phyloP scores from a whole-genome alignment of 2,888 invertebrate species.

The Vesta saturnalis region DNA sequence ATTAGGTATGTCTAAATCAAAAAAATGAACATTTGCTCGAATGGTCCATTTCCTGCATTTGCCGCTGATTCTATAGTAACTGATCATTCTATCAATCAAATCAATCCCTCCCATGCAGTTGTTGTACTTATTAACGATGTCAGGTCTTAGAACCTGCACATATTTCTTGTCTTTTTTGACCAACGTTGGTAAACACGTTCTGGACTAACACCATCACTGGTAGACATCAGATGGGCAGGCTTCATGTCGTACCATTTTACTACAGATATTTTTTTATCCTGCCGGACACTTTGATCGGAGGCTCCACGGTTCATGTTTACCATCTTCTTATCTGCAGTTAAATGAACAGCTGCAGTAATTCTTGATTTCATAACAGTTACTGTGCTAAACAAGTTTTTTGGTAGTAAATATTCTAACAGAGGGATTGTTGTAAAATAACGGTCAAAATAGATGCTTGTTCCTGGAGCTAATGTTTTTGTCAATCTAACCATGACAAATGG shows the following conservation, averaged over 20 bases:
- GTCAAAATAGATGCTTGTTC: too few relatives aligned
- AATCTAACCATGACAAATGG: background rate
- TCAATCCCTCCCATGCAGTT: background rate
- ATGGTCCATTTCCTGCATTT: background rate
- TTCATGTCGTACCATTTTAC: background rate
- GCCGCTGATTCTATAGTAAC: background rate
- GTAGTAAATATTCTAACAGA: background rate
- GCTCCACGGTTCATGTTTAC: background rate
- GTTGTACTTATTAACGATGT: background rate
- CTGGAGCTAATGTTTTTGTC: background rate
- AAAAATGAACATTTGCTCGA: background rate
- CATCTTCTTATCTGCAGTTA: background rate
- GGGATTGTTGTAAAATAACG: background rate
- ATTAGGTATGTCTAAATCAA: background rate
- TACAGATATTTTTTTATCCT: background rate
- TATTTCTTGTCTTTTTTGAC: too few relatives aligned
- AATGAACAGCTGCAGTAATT: background rate
- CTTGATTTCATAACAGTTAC: background rate
- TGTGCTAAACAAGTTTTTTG: background rate
- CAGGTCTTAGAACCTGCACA: too few relatives aligned
- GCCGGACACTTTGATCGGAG: background rate
- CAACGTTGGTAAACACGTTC: background rate
- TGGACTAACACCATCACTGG: background rate
- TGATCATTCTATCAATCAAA: background rate
- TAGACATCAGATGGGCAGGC: background rate